A percentile compares a stretch with the other conserved stretches of the same genome.
These are phyloP conservation scores for Agrypnus murinus DNA, from an alignment of 2,888 invertebrate genomes.

Conservation along the genomic window DNA sequence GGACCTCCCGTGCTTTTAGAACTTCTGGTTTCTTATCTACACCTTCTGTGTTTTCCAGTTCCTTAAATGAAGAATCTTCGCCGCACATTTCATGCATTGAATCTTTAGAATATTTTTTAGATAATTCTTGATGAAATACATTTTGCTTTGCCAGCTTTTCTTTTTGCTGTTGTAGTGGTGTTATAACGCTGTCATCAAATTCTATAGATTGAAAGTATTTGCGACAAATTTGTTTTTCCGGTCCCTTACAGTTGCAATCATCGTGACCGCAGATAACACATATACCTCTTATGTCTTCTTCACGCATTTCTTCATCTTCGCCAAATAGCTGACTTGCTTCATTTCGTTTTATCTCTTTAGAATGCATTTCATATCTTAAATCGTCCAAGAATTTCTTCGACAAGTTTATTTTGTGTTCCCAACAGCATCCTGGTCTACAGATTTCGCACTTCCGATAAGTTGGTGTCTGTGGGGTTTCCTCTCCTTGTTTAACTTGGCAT, in stretches of 20 bases:
- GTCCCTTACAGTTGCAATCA: slow-evolving; percentile 1
- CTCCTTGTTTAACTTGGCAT: too few species aligned
- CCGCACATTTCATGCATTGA: too few species aligned
- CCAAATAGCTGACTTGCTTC: slow-evolving; percentile 8
- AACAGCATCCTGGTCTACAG: slow-evolving; percentile 9
- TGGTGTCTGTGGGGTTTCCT: too few species aligned
- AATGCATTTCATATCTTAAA: neutral
- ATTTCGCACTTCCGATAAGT: slow-evolving; percentile 20
- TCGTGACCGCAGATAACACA: slow-evolving; percentile 25
- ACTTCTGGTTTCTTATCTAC: too few species aligned
- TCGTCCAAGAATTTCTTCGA: slow-evolving; percentile 8
- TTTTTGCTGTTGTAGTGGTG: too few species aligned
- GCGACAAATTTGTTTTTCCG: neutral
- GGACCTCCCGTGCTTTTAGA: neutral
- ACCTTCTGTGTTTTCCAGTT: too few species aligned
- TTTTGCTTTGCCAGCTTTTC: too few species aligned
- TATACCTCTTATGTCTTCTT: neutral
- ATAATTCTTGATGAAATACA: too few species aligned
- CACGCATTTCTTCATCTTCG: neutral
- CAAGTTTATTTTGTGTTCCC: slow-evolving; percentile 10
- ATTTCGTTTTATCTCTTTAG: neutral
- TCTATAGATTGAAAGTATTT: slow-evolving; percentile 9
- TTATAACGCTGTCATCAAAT: neutral
- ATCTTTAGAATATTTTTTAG: too few species aligned
- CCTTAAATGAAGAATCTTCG: too few species aligned